Base-by-base conservation (phyloP, 2,888 invertebrate species). In the Drosophila borborema region DNA sequence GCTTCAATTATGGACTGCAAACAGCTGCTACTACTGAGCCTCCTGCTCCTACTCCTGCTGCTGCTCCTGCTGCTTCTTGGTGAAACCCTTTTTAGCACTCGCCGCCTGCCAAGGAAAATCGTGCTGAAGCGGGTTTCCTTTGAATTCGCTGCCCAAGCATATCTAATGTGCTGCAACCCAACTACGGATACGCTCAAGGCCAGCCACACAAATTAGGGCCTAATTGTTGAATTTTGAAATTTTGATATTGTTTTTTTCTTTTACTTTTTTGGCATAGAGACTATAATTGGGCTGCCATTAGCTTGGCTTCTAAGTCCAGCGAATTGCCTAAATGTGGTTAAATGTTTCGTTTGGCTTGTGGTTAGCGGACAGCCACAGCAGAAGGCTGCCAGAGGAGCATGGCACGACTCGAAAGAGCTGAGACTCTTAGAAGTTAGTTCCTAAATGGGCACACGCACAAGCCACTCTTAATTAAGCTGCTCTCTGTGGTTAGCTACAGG, bases 1-100 rank as follows among this genome's bases (percentile, higher is more conserved):
- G 78, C 89, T 80, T 90, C 87, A 87, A 87, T 87, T 87, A 90
- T 88, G 83, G 82, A 54, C 79, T 74, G 82, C 89, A 72, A 89
- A 86, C 85, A 86, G 89, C 85, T 86, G 84, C 86, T 79, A 79
- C 45, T 68, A 49, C 53, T 54, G n/a, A 38, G 49, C 28, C 55
- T 55, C 20, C 9, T 58, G 79, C 40, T 40, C 6, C 40, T 53
- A 81, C 86, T 85, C 78, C 46, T 28, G 2, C 48, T 48, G 8
- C 28, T 6, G 40, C 16, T 54, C 23, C 23, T 31, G 41, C 45
- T 45, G 31, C n/a, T 34, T 40, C 51, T 55, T 61, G 80, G 70
- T 71, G 86, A 79, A 81, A 83, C 84, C 87, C 87, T 89, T 85
- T 89, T 85, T 85, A 85, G 89, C 85, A 81, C 83, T 74, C 70